phyloP scores from a whole-genome alignment of 2,888 invertebrate genomes.

The Ichneumoninae sp. region DNA sequence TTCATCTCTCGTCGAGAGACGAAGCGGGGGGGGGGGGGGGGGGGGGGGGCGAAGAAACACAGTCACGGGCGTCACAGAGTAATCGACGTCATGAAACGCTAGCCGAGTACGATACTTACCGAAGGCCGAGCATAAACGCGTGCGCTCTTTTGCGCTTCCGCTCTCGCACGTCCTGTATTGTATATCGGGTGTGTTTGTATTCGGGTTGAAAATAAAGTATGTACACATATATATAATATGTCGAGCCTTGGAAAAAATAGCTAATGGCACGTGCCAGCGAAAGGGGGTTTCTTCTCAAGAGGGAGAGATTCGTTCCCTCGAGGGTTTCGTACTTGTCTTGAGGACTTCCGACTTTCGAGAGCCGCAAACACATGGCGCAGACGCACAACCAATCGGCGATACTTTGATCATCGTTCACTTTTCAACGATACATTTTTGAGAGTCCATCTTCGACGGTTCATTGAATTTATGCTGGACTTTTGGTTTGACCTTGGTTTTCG shows the following conservation, averaged over 20 bases:
- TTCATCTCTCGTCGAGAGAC: conserved; percentile 27
- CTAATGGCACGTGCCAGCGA: conserved; percentile 28
- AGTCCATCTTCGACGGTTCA: background rate
- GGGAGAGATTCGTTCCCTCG: conserved; percentile 3
- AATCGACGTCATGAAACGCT: conserved; percentile 40
- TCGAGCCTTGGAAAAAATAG: conserved; percentile 3
- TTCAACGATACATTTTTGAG: background rate
- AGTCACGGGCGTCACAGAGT: conserved; percentile 20
- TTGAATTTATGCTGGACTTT: background rate
- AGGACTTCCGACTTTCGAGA: conserved; percentile 23
- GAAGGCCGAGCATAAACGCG: conserved; percentile 13
- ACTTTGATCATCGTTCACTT: background rate
- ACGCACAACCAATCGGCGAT: background rate
- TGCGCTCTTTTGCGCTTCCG: conserved; percentile 18
- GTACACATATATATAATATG: background rate
- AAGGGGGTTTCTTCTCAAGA: conserved; percentile 13
- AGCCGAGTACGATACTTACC: conserved; percentile 22
- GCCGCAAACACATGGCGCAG: background rate
- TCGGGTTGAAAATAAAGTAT: background rate
- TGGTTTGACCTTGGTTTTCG: background rate
- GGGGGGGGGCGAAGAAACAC: conserved; percentile 15
- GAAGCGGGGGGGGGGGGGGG: too few relatives aligned
- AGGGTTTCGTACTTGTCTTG: conserved; percentile 15
- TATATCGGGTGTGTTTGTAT: background rate
- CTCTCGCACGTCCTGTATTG: background rate